phyloP scores from a whole-genome alignment of 2,888 invertebrate species.

The Zygaena filipendulae region DNA sequence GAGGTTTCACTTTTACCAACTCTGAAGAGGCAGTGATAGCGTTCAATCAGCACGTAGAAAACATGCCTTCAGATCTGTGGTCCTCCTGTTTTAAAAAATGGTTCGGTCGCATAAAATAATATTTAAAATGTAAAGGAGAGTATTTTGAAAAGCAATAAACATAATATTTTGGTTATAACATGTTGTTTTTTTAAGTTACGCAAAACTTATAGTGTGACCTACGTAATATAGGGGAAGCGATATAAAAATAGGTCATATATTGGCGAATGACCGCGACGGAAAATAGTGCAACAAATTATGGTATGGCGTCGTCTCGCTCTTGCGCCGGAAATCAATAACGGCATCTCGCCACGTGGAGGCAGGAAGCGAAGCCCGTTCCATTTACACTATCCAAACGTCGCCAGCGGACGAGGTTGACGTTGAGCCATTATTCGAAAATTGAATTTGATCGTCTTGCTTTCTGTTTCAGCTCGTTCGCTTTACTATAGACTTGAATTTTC shows the following conservation, averaged over 20 bases:
- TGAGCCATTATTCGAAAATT: slow-evolving; percentile 34
- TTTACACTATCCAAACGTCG: slow-evolving; percentile 46
- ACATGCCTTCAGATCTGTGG: too few relatives aligned
- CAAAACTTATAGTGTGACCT: too few relatives aligned
- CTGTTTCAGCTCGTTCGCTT: slow-evolving; percentile 13
- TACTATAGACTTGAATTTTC: slow-evolving; percentile 8
- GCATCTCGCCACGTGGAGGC: slow-evolving; percentile 63
- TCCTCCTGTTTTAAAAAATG: too few relatives aligned
- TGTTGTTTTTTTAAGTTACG: too few relatives aligned
- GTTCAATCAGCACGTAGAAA: too few relatives aligned
- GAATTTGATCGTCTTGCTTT: slow-evolving; percentile 31
- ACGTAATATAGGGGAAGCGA: slow-evolving; percentile 64
- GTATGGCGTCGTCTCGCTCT: slow-evolving; percentile 49
- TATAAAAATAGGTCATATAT: slow-evolving; percentile 69
- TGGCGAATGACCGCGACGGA: slow-evolving; percentile 50
- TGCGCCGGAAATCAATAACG: slow-evolving; percentile 67
- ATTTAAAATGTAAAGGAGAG: too few relatives aligned
- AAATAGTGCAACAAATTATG: slow-evolving; percentile 67
- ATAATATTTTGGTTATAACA: too few relatives aligned
- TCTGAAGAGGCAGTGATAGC: too few relatives aligned
- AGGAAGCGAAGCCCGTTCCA: slow-evolving; percentile 51
- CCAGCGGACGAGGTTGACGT: slow-evolving; percentile 32
- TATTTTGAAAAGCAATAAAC: too few relatives aligned
- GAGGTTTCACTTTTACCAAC: too few relatives aligned
- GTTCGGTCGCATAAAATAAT: too few relatives aligned